Base-by-base conservation (phyloP, 2,888 invertebrate genomes). In the Pyrrhia umbra region DNA sequence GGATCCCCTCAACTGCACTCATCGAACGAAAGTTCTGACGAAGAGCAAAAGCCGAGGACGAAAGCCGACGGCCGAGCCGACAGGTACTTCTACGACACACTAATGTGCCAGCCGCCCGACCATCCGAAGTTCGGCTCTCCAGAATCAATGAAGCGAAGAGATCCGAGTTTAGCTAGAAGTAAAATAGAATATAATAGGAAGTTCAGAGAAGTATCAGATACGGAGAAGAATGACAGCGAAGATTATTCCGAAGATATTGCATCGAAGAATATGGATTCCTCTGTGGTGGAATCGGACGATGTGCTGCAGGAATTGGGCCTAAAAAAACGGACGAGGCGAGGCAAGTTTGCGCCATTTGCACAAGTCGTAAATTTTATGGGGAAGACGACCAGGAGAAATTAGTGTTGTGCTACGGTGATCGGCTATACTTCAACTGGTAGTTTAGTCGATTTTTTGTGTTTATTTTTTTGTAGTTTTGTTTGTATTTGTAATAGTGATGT, bases 281-380 rank as follows among this genome's bases (percentile, higher is more conserved):
- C 92, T 1, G 16, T 87, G 1, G 87, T 79, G 0, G 93, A 92
- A 49, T 91, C 92, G 0, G 92, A 91, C 2, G 91, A 90, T 46
- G 86, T 87, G 16, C 57, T 90, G 25, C 89, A 90, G 58, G 89
- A 90, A 40, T 56, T 91, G 39, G 87, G 86, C 1, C 77, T 88
- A 68, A 93, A 92, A 77, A 92, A 90, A 67, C 80, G 90, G 18
- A 80, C 75, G 21, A 82, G 90, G 9, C 82, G 91, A n/a, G 90
- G 90, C 0, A 93, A 91, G 61, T 89, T 92, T 61, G 86, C 88
- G 15, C 92, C 92, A 0, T 89, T 93, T 20, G 87, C 91, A 2
- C 93, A 94, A 68, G 92, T 93, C 1, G 93, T 92, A 56, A 93
- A 91, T 82, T 93, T 93, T 81, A 93, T 94, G 92, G 93, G 92